These are phyloP conservation scores for Odocoileus virginianus DNA, from an alignment of 2,113 vertebrate genomes.

Conservation along the genomic window DNA sequence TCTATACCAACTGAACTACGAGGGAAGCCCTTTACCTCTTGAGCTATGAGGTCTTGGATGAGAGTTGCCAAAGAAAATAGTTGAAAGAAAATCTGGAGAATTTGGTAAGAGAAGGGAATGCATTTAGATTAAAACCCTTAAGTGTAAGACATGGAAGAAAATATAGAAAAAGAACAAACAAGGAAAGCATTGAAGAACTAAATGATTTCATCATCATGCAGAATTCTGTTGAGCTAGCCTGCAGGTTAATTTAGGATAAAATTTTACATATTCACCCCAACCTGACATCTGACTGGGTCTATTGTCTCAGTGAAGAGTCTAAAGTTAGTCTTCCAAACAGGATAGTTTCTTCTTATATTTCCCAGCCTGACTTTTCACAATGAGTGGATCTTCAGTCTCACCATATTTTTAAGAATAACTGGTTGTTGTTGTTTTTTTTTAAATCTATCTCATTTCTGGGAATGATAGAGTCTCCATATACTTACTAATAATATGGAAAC, in stretches of 20 bases:
- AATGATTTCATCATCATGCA: not conserved
- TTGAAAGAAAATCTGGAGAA: not conserved
- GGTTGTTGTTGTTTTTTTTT: not conserved
- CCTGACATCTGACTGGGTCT: not conserved
- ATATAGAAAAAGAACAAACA: not conserved
- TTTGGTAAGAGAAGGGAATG: not conserved
- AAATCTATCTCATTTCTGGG: not conserved
- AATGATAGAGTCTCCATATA: not conserved
- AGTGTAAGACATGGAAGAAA: not conserved
- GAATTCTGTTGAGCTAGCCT: not conserved
- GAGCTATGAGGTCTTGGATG: not conserved
- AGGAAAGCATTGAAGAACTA: not conserved
- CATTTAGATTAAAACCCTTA: not conserved
- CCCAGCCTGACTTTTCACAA: not conserved
- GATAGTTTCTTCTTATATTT: not conserved
- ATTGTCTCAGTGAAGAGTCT: not conserved
- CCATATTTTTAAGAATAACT: not conserved
- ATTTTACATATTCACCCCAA: not conserved
- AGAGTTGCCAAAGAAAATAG: not conserved
- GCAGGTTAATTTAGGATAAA: not conserved
- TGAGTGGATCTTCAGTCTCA: not conserved
- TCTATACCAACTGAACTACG: fast-evolving
- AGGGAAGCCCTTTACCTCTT: not conserved
- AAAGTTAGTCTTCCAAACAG: not conserved
- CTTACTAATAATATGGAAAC: not conserved